Conservation (phyloP, 2,888 invertebrate genomes). For the Apamea sordens region DNA sequence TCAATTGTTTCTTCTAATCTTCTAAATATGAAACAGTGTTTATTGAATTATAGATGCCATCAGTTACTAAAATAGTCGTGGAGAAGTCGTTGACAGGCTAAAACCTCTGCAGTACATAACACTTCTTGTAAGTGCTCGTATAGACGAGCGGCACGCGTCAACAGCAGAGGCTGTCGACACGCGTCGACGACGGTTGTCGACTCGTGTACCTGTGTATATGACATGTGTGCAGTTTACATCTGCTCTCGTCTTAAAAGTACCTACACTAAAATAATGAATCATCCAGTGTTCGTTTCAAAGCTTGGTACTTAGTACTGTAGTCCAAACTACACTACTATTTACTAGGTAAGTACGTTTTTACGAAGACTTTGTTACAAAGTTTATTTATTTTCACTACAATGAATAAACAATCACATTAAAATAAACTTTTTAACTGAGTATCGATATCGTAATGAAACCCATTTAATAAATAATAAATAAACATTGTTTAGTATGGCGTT, state of each 20-base stretch:
- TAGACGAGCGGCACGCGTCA: not conserved
- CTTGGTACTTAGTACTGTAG: not conserved
- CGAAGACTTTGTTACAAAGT: not conserved
- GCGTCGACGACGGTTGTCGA: not conserved
- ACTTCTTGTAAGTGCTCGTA: not conserved
- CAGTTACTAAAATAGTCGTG: no score
- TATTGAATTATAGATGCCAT: no score
- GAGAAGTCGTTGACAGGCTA: not conserved
- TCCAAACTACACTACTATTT: not conserved
- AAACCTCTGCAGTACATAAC: not conserved
- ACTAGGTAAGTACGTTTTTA: not conserved
- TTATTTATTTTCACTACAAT: conserved; percentile 15
- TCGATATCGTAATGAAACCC: conserved; percentile 24
- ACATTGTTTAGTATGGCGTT: conserved; percentile 42
- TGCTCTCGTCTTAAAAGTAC: not conserved
- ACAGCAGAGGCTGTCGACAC: not conserved
- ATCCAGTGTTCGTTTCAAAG: not conserved
- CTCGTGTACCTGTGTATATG: not conserved
- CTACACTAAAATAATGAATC: not conserved
- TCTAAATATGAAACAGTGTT: not conserved
- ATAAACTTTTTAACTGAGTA: conserved; percentile 5
- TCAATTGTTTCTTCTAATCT: not conserved
- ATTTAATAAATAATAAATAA: conserved; percentile 48
- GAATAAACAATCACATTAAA: conserved; percentile 20
- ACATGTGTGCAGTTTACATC: not conserved